These are phyloP conservation scores for Bellardia bayeri DNA, from an alignment of 2,888 invertebrate genomes.

Conservation along the genomic window DNA sequence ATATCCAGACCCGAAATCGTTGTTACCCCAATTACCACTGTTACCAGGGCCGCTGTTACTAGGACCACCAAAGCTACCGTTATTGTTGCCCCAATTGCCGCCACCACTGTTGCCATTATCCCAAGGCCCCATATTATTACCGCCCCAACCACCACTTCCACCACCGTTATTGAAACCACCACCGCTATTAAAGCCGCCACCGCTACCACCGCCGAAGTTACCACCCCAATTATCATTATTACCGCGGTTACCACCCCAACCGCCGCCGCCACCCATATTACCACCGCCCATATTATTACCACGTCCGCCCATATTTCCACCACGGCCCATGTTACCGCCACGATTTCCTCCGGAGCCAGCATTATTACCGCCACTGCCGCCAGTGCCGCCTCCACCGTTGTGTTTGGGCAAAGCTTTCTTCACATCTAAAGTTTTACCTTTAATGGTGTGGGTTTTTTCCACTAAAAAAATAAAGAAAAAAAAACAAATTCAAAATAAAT, in stretches of 20 bases:
- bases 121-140: slow-evolving; percentile 77
- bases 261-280: slow-evolving; percentile 85
- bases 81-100: slow-evolving; percentile 85
- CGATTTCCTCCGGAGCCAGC: slow-evolving; percentile 84
- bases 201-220: slow-evolving; percentile 75
- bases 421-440: slow-evolving; percentile 93
- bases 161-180: slow-evolving; percentile 74
- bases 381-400: slow-evolving; percentile 87
- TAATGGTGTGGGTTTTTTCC: slow-evolving; percentile 92
- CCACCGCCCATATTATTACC: slow-evolving; percentile 81
- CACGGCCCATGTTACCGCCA: slow-evolving; percentile 81
- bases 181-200: slow-evolving; percentile 66
- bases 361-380: slow-evolving; percentile 85
- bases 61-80: slow-evolving; percentile 60
- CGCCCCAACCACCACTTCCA: slow-evolving; percentile 74
- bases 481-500: slow-evolving; percentile 19
- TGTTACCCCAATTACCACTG: slow-evolving; percentile 85
- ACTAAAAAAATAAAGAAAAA: slow-evolving; percentile 84
- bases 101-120: slow-evolving; percentile 79
- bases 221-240: slow-evolving; percentile 77
- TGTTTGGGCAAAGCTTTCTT: slow-evolving; percentile 96
- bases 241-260: slow-evolving; percentile 78
- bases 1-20: slow-evolving; percentile 85
- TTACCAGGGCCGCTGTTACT: slow-evolving; percentile 74
- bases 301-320: slow-evolving; percentile 79